Evolutionary conservation across 2,888 invertebrate species (phyloP), one percentile per base, ranked within the genome.

Genomic region (Colletes collaris): DNA sequence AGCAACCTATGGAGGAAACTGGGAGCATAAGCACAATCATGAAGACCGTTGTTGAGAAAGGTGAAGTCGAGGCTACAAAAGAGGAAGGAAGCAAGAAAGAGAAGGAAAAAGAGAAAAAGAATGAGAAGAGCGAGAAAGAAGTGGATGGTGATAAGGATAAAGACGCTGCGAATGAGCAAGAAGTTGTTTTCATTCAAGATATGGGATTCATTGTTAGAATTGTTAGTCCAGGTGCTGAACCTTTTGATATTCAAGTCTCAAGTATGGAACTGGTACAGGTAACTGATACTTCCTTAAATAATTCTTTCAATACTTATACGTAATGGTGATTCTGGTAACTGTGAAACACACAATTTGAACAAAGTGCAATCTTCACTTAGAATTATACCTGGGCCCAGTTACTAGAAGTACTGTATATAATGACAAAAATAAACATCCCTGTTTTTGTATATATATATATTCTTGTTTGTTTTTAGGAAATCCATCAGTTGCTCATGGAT

Each of bases 401-500:
- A 27, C 27, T 27, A 27, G 27, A 27, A 27, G 27, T 27, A 27
- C 27, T 27, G 1, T 3, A 7, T 1, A 0, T 19, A n/a, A 11
- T 27, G 44, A 56, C 10, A 56, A 27, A 46, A 27, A 35, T 4
- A 37, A 44, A 50, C 10, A 0, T 35, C 40, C 3, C 5, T 65
- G 4, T n/a, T 19, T 10, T 13, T 19, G 10, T 46, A 46, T 10
- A 16, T 16, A 16, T 8, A 46, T 46, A 27, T 27, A 27, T 27
- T 27, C 27, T 46, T n/a, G 37, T 64, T 62, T 13, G 16, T 64
- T 60, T 65, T 37, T 95, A 96, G 94, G 99, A 99, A 94, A 98
- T 99, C 79, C 99, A 99, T 93, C 99, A 99, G 94, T 95, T 99
- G 81, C 94, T 99, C 65, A 99, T 99, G 98, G 99, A 99, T 92